A percentile compares a stretch with the other conserved stretches of the same genome.
phyloP scores from a whole-genome alignment of 2,797 vertebrate species.

The Melanogrammus aeglefinus region DNA sequence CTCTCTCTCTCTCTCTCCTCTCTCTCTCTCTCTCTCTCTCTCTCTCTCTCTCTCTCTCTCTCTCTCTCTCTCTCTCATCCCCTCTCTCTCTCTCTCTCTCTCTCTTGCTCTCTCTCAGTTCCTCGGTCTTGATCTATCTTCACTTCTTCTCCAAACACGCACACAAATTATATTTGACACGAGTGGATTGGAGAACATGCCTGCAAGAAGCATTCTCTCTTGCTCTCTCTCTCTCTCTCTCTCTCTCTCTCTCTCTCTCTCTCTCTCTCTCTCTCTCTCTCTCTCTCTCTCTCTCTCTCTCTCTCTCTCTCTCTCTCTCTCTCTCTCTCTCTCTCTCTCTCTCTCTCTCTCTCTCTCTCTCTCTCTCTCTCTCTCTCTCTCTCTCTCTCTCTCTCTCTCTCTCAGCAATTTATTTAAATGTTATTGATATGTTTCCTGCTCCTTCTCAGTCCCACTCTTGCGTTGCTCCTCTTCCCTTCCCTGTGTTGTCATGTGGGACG shows the following conservation, averaged over 20 bases:
- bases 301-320: not conserved
- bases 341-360: too few species aligned
- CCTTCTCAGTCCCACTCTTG: not conserved
- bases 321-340: too few species aligned
- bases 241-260: not conserved
- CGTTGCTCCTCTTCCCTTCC: not conserved
- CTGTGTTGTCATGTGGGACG: not conserved
- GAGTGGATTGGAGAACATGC: conserved; percentile 28
- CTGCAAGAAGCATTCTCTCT: not conserved
- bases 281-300: not conserved
- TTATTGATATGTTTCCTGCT: conserved; percentile 2
- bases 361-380: not conserved
- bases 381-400: not conserved
- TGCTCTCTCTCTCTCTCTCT: not conserved
- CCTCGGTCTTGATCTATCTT: not conserved
- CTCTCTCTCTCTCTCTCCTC: conserved; percentile 2
- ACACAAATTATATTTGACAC: conserved; percentile 33
- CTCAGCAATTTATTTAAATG: not conserved
- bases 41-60: conserved; percentile 5
- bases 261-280: not conserved
- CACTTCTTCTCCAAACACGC: too few species aligned
- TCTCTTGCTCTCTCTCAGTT: not conserved
- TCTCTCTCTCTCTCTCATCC: conserved; percentile 5
- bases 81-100: not conserved
- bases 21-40: conserved; percentile 5